phyloP scores from a whole-genome alignment of 2,888 invertebrate species.

The Cancer borealis region DNA sequence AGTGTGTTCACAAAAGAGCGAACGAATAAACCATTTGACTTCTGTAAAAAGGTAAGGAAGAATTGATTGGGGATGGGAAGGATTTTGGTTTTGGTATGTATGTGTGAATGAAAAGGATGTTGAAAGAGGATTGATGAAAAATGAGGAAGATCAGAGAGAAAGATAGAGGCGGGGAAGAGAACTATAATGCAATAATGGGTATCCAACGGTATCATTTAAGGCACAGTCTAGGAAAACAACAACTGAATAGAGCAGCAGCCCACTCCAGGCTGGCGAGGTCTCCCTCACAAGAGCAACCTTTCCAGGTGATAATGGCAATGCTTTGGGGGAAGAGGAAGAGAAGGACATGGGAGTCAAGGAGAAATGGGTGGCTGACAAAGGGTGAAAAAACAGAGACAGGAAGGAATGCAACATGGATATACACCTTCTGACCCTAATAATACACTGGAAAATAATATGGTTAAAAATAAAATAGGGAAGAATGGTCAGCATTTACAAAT shows the following conservation, averaged over 20 bases:
- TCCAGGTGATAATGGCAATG: neutral
- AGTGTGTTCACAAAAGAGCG: conserved; percentile 73
- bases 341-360: neutral
- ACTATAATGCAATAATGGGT: conserved; percentile 47
- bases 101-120: neutral
- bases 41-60: neutral
- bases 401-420: conserved; percentile 7
- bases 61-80: neutral
- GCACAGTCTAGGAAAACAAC: conserved; percentile 72
- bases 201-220: conserved; percentile 57
- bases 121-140: neutral
- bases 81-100: neutral
- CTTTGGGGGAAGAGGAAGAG: neutral
- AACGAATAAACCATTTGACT: conserved; percentile 72
- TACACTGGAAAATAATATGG: conserved; percentile 9
- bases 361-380: neutral
- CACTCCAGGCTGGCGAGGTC: conserved; percentile 27
- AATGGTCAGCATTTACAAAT: conserved; percentile 6
- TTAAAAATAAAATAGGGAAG: conserved; percentile 18
- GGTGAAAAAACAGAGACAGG: neutral
- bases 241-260: conserved; percentile 61
- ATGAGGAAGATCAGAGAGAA: neutral
- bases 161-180: conserved; percentile 48
- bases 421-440: conserved; percentile 21
- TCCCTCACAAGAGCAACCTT: conserved; percentile 36